Base-by-base conservation (phyloP, 2,888 invertebrate species). In the Xylota segnis region DNA sequence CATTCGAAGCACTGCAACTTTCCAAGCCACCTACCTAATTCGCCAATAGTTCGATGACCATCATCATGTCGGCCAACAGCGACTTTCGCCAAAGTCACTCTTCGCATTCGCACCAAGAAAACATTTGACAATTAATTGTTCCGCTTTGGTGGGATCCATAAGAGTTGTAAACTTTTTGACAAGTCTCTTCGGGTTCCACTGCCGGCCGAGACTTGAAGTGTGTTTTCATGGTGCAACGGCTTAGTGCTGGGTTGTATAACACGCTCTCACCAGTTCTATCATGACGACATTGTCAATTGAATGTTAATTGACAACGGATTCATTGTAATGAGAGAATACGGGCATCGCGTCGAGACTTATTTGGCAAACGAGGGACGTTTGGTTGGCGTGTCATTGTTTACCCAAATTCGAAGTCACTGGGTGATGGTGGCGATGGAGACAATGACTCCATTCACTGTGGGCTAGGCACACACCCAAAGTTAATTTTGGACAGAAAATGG, bases 101-200 rank as follows among this genome's bases (percentile, higher is more conserved):
- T 5, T 10, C 37, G 16, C 10, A 43, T 47, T 45, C 45, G 29
- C 63, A 63, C 63, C 63, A 52, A 27, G 40, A 16, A 61, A 63
- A 47, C 59, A 43, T 59, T 59, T 47, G 45, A 63, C 43, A 63
- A 63, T 63, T 45, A 45, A 63, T 16, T 32, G 10, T 63, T 63
- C 32, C 32, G 63, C 45, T 63, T 63, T 12, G 43, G 14, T 16
- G 16, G 45, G 4, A 43, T 43, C 18, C 14, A 61, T 43, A 54
- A 37, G 23, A 37, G 5, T 18, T 34, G 23, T 32, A 63, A 47
- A n/a, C 43, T 45, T 32, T 63, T 45, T 16, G n/a, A 47, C 23
- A 32, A 45, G 29, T 63, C 14, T 45, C 43, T 47, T 63, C 32
- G 16, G 29, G 29, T 43, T 63, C 45, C 9, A 43, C 27, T 61